phyloP scores from a whole-genome alignment of 2,797 vertebrate species.

The Cossypha dichroa region DNA sequence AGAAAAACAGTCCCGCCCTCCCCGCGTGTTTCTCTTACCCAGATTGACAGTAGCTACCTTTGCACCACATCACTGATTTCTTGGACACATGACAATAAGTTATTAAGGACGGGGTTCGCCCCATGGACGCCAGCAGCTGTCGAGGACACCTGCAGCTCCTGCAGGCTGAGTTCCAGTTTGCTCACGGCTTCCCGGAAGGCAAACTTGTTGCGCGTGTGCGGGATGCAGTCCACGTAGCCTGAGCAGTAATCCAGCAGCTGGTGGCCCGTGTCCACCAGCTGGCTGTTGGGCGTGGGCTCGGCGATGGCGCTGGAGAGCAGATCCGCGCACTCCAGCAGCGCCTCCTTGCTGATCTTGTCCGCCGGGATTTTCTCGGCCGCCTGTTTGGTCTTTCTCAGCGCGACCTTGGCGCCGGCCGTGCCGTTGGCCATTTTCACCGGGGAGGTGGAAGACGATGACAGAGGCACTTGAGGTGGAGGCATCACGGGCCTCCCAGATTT shows the following conservation, averaged over 20 bases:
- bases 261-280: constrained; percentile 94
- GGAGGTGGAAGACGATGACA: constrained; percentile 74
- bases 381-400: constrained; percentile 90
- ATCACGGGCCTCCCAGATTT: constrained; percentile 83
- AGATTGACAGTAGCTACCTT: constrained; percentile 89
- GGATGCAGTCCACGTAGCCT: constrained; percentile 98
- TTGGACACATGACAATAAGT: constrained; percentile 95
- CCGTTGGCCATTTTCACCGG: constrained; percentile 92
- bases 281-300: constrained; percentile 89
- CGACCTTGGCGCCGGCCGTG: constrained; percentile 85
- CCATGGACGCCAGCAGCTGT: constrained; percentile 77
- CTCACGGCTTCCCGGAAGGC: constrained; percentile 97
- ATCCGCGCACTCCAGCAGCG: constrained; percentile 91
- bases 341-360: constrained; percentile 94
- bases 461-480: constrained; percentile 83
- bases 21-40: constrained; percentile 21
- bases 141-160: constrained; percentile 95
- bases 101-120: constrained; percentile 89
- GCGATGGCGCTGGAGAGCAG: constrained; percentile 89
- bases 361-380: constrained; percentile 84
- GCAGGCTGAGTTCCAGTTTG: constrained; percentile 95
- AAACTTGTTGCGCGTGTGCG: constrained; percentile 97
- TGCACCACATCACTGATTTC: constrained; percentile 98
- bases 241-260: constrained; percentile 98
- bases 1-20: constrained; percentile 54